phyloP scores from a whole-genome alignment of 37 sponge, comb jelly and placozoan genomes.

The Tethya wilhelma region DNA sequence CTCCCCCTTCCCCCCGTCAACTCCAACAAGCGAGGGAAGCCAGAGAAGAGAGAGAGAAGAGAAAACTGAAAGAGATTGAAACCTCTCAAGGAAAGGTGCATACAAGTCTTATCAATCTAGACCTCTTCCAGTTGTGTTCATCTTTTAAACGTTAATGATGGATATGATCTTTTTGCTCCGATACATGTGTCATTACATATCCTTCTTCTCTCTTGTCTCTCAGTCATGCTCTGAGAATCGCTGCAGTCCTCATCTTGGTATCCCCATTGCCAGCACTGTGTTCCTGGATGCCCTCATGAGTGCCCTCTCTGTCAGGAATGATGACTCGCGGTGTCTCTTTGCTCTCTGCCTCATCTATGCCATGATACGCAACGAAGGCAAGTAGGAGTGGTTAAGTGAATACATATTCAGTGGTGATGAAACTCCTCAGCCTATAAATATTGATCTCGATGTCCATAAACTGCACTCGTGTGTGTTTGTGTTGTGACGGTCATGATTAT shows the following conservation, averaged over 20 bases:
- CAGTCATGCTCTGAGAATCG: background rate
- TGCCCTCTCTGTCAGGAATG: conserved; percentile 34
- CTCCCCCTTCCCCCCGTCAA: too few species aligned
- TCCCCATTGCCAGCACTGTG: conserved; percentile 27
- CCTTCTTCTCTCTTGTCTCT: background rate
- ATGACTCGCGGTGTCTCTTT: conserved; percentile 65
- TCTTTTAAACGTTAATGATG: background rate
- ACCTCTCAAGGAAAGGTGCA: too few species aligned
- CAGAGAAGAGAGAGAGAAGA: too few species aligned
- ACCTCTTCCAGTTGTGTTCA: background rate
- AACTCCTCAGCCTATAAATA: background rate
- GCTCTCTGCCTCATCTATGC: conserved; percentile 49
- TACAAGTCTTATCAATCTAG: background rate
- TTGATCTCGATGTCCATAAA: background rate
- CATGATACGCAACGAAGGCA: conserved; percentile 57
- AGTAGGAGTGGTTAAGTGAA: background rate
- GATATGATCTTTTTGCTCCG: background rate
- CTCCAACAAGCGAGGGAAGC: too few species aligned
- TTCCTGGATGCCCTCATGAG: conserved; percentile 59
- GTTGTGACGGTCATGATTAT: too few species aligned
- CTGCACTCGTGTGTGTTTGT: background rate
- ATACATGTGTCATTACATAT: background rate
- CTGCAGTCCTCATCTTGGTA: conserved; percentile 8
- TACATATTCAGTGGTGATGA: background rate
- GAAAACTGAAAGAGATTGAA: too few species aligned